Conservation (phyloP, 64 coral and sea anemone genomes). For the Porites australiensis region DNA sequence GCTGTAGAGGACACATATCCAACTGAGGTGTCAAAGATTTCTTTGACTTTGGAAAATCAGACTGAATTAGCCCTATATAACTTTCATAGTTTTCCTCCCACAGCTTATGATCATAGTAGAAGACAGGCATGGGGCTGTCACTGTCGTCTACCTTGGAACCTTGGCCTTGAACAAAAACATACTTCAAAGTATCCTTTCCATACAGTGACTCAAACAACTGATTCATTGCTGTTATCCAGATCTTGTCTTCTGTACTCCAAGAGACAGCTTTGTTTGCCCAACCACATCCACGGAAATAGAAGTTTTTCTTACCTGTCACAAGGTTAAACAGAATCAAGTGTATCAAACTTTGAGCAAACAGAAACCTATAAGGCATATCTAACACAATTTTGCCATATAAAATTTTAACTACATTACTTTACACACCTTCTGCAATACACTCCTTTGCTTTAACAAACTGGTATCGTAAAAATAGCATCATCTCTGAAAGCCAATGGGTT, state of each 20-base stretch:
- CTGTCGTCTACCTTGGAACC: constrained; percentile 4
- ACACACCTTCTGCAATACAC: constrained; percentile 17
- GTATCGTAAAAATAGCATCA: constrained; percentile 35
- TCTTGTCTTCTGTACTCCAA: constrained; percentile 21
- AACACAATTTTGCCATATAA: too few species aligned
- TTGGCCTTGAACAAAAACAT: constrained; percentile 6
- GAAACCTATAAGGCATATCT: too few species aligned
- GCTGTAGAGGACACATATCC: background rate
- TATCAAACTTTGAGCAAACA: too few species aligned
- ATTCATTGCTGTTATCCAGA: constrained; percentile 26
- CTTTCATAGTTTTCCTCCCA: constrained; percentile 33
- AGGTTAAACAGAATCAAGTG: background rate
- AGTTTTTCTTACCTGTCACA: background rate
- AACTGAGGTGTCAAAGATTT: background rate
- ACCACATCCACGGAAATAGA: constrained; percentile 38
- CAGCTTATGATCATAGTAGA: background rate
- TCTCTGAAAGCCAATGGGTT: constrained; percentile 52
- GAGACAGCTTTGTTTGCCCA: constrained; percentile 26
- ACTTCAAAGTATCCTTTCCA: constrained; percentile 26
- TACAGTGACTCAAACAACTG: constrained; percentile 23
- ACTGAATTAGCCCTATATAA: background rate
- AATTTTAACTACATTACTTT: too few species aligned
- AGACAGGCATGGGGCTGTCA: constrained; percentile 3
- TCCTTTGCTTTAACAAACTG: constrained; percentile 32
- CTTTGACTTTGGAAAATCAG: background rate